These are phyloP conservation scores for Tetramorium bicarinatum DNA, from an alignment of 2,888 invertebrate genomes.

Conservation along the genomic window DNA sequence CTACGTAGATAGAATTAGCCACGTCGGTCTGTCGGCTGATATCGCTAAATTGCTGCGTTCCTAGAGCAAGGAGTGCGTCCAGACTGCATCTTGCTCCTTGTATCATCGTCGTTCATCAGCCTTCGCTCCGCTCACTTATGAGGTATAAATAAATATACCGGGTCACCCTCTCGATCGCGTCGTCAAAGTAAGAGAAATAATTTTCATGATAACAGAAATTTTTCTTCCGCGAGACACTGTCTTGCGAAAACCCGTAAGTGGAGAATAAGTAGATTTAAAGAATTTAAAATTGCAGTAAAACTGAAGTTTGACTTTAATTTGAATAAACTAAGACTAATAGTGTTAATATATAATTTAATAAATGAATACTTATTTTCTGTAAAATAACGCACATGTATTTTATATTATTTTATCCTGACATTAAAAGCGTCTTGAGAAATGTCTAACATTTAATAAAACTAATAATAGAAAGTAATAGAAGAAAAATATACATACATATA, in stretches of 20 bases:
- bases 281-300: background rate
- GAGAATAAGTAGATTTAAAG: background rate
- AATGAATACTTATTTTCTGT: background rate
- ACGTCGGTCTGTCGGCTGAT: constrained; percentile 67
- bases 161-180: constrained; percentile 67
- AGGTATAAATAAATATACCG: constrained; percentile 70
- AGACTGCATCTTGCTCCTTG: constrained; percentile 72
- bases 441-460: background rate
- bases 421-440: background rate
- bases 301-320: background rate
- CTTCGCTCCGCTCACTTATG: constrained; percentile 63
- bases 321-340: background rate
- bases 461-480: background rate
- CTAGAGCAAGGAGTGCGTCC: constrained; percentile 69
- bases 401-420: background rate
- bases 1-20: constrained; percentile 73
- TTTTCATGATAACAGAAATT: constrained; percentile 32
- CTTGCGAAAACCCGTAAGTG: background rate
- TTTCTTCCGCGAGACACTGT: background rate
- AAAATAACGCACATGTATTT: background rate
- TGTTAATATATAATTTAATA: background rate
- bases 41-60: constrained; percentile 76
- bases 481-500: background rate
- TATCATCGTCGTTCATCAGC: constrained; percentile 76
- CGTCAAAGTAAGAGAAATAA: constrained; percentile 40